Conservation (phyloP, 1,140 invertebrate species). For the Sycobia sp. region DNA sequence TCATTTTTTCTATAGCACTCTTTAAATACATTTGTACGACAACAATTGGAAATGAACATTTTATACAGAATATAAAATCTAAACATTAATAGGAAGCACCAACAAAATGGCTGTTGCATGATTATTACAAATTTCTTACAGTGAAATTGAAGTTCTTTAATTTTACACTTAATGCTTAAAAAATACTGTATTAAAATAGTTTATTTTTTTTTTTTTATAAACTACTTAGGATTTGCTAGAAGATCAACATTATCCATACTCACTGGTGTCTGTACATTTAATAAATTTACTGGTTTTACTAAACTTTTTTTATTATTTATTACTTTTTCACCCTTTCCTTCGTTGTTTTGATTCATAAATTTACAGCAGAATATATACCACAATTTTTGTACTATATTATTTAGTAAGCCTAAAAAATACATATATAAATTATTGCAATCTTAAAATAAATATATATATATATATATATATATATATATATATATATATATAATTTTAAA, state of each 20-base stretch:
- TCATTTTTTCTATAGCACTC: too few relatives aligned
- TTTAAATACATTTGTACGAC: too few relatives aligned
- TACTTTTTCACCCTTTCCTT: slow-evolving; percentile 23
- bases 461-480: too few relatives aligned
- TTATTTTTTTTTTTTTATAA: too few relatives aligned
- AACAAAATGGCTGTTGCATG: too few relatives aligned
- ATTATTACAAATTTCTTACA: background rate
- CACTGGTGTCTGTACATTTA: slow-evolving; percentile 40
- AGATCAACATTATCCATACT: slow-evolving; percentile 40
- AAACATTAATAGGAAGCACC: too few relatives aligned
- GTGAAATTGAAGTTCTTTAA: background rate
- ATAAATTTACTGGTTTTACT: slow-evolving; percentile 40
- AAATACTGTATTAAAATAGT: slow-evolving; percentile 9
- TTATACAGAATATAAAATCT: too few relatives aligned
- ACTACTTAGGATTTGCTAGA: too few relatives aligned
- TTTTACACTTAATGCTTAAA: background rate
- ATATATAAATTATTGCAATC: slow-evolving; percentile 5
- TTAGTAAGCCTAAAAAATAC: slow-evolving; percentile 55
- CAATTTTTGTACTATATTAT: slow-evolving; percentile 55
- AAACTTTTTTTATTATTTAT: slow-evolving; percentile 16
- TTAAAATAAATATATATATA: too few relatives aligned
- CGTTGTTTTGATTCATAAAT: slow-evolving; percentile 37
- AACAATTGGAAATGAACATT: too few relatives aligned
- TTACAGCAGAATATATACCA: slow-evolving; percentile 54
- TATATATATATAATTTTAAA: too few relatives aligned